phyloP scores from a whole-genome alignment of 2,888 invertebrate species.

The Polyommatus iphigenia region DNA sequence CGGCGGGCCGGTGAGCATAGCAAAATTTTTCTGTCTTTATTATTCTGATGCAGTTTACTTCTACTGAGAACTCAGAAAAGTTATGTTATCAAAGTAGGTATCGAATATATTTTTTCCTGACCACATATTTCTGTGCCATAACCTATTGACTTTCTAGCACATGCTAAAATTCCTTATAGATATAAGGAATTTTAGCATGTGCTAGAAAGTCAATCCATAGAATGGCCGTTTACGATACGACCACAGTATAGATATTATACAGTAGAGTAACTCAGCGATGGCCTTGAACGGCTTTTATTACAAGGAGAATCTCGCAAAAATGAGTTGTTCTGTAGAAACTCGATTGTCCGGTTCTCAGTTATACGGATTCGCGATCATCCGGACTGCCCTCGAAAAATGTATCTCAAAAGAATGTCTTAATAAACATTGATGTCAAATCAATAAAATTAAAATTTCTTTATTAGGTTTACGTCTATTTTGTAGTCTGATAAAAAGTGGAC shows the following conservation, averaged over 20 bases:
- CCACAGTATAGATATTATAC: constrained; percentile 28
- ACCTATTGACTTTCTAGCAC: too few relatives aligned
- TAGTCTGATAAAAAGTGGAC: not conserved
- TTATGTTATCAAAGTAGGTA: not conserved
- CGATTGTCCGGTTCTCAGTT: too few relatives aligned
- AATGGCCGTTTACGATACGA: constrained; percentile 18
- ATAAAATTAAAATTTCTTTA: too few relatives aligned
- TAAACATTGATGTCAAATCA: too few relatives aligned
- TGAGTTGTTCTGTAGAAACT: too few relatives aligned
- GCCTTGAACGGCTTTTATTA: not conserved
- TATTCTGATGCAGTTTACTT: not conserved
- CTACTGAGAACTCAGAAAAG: not conserved
- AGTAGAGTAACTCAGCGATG: not conserved
- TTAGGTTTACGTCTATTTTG: too few relatives aligned
- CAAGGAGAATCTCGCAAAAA: too few relatives aligned
- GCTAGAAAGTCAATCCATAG: constrained; percentile 9
- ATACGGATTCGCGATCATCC: too few relatives aligned
- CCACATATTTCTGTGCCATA: not conserved
- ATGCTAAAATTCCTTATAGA: too few relatives aligned
- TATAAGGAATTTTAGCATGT: not conserved
- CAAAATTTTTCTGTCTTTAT: not conserved
- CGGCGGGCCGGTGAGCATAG: too few relatives aligned
- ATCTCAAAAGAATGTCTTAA: too few relatives aligned
- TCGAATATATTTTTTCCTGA: not conserved
- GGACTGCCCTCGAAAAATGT: too few relatives aligned